phyloP scores from a whole-genome alignment of 2,113 vertebrate genomes.

The Caranx ignobilis region DNA sequence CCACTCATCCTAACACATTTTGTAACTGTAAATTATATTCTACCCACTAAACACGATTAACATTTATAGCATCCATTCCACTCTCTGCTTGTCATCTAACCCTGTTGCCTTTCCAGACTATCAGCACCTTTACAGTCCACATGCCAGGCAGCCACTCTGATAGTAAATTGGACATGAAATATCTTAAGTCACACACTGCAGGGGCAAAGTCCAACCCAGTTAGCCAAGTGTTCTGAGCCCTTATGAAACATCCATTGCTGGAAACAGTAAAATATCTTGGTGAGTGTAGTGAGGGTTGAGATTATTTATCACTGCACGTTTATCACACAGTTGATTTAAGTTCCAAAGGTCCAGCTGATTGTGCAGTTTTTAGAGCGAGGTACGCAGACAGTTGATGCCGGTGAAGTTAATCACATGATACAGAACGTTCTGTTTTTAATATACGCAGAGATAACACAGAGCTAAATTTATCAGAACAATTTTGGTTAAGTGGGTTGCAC shows the following conservation, averaged over 20 bases:
- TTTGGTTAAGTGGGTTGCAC: not conserved
- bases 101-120: not conserved
- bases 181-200: not conserved
- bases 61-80: not conserved
- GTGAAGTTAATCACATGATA: slow-evolving; percentile 23
- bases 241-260: slow-evolving; percentile 25
- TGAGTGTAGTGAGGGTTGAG: slow-evolving; percentile 8
- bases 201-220: slow-evolving; percentile 40
- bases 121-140: not conserved
- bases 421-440: not conserved
- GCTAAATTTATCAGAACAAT: not conserved
- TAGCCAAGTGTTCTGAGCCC: slow-evolving; percentile 19
- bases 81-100: not conserved
- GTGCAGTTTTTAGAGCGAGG: slow-evolving; percentile 1
- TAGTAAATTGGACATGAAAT: slow-evolving; percentile 33
- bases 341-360: slow-evolving; percentile 67
- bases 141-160: slow-evolving; percentile 15
- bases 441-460: not conserved
- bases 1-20: not conserved
- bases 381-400: not conserved
- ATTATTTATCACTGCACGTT: slow-evolving; percentile 34
- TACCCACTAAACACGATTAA: not conserved
- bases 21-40: slow-evolving; percentile 5
- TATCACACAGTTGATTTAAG: slow-evolving; percentile 51
- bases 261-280: slow-evolving; percentile 15